Base-by-base conservation (phyloP, 2,113 vertebrate species). In the Coreoperca whiteheadi region DNA sequence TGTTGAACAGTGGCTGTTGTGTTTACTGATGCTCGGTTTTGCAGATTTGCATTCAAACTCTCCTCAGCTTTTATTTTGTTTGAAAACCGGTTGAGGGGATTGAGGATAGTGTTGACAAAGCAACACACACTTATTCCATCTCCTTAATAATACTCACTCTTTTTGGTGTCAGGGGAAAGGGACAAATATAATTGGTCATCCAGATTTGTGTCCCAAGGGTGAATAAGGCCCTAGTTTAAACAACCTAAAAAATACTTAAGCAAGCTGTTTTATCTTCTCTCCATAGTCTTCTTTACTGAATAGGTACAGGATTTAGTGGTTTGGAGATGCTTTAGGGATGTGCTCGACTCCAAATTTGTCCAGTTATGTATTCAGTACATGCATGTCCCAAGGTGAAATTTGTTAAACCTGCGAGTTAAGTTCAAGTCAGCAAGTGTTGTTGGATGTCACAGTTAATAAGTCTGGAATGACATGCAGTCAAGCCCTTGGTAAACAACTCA, bases 111-210 rank as follows among this genome's bases (percentile, higher is more conserved):
- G 23, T 32, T 61, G 15, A 51, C 37, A 69, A 89, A 76, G 46
- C 76, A 76, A 57, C 43, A 28, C 39, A 20, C 34, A 37, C 30
- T 51, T 75, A 8, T 57, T 67, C 53, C 25, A 39, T 67, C 61
- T 76, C 25, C 41, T 74, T 48, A 32, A 30, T 75, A 70, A 48
- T 50, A 23, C 15, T n/a, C 2, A 54, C 25, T 57, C 8, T 39
- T 39, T 81, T 71, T 54, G 20, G 37, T 66, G 32, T 54, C 10
- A n/a, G 23, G 60, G 64, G 11, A 69, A 51, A 43, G 21, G 72
- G 82, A 34, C 53, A 39, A 37, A 50, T 72, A 61, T 41, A 78
- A 73, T 32, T 87, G 39, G 39, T 85, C 53, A 70, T 80, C 59
- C 71, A 59, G 14, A 66, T 79, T 67, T 0, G 1, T 65, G 56